phyloP scores from a whole-genome alignment of 1,140 invertebrate genomes.

The Bombyx mori region DNA sequence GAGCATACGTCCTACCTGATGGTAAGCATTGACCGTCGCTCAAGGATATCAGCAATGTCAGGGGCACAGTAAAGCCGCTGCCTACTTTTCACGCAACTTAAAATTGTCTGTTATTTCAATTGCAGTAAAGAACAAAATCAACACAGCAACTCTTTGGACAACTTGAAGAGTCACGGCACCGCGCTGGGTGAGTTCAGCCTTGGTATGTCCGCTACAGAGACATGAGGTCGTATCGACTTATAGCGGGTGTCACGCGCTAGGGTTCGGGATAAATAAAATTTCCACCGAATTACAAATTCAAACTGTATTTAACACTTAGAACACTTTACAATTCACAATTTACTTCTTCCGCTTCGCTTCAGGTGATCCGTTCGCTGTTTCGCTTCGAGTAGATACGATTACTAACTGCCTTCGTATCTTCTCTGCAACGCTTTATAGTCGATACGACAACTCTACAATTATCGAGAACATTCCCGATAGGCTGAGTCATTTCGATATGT shows the following conservation, averaged over 20 bases:
- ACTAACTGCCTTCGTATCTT: too few relatives aligned
- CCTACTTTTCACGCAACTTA: not conserved
- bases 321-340: not conserved
- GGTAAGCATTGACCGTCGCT: not conserved
- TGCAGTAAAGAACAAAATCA: conserved; percentile 16
- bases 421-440: too few relatives aligned
- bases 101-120: conserved; percentile 7
- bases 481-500: too few relatives aligned
- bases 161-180: conserved; percentile 25
- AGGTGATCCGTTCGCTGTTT: too few relatives aligned
- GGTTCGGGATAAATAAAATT: not conserved
- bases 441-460: too few relatives aligned
- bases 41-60: not conserved
- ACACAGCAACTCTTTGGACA: conserved; percentile 37
- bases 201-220: too few relatives aligned
- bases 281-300: not conserved
- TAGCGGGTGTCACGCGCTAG: not conserved
- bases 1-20: not conserved
- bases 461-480: too few relatives aligned
- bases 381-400: too few relatives aligned
- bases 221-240: not conserved
- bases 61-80: not conserved
- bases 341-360: not conserved
- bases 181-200: conserved; percentile 16
- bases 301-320: not conserved